Evolutionary conservation across 2,113 vertebrate species (phyloP).

Genomic region (Spheniscus mendiculus): DNA sequence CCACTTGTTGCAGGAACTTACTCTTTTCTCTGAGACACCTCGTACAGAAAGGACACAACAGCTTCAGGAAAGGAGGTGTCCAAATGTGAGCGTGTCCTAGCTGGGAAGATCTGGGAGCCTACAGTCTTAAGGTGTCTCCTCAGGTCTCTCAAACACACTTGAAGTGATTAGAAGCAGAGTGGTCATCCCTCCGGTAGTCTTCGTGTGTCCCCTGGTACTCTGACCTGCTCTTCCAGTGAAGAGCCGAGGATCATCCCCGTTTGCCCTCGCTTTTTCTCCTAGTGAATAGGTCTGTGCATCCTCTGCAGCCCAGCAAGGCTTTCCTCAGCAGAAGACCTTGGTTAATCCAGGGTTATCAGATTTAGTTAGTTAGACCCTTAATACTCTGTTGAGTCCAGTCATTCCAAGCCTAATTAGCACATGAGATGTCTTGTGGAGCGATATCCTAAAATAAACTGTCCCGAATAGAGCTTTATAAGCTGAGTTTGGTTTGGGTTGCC

Average conservation of each 20-base stretch:
- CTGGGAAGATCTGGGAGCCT: background rate
- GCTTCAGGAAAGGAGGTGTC: background rate
- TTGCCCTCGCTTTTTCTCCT: background rate
- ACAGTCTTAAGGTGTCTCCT: background rate
- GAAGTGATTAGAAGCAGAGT: background rate
- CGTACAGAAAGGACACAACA: background rate
- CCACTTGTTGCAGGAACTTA: background rate
- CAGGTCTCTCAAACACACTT: background rate
- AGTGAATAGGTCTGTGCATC: background rate
- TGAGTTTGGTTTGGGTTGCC: background rate
- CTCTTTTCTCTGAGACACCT: background rate
- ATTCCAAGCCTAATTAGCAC: constrained; percentile 48
- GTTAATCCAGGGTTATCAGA: constrained; percentile 55
- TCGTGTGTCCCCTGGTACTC: background rate
- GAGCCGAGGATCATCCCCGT: background rate
- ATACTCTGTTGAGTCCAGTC: constrained; percentile 32
- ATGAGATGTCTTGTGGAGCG: constrained; percentile 12
- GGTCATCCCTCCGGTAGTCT: background rate
- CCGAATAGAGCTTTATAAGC: background rate
- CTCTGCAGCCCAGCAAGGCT: background rate
- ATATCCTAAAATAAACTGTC: constrained; percentile 52
- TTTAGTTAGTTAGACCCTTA: constrained; percentile 43
- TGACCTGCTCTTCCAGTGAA: background rate
- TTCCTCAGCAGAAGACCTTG: constrained; percentile 1
- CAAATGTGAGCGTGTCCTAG: fast-evolving